A percentile compares a stretch with the other conserved stretches of the same genome.
Conservation (phyloP, 2,113 vertebrate genomes). For the Rhagologus leucostigma region DNA sequence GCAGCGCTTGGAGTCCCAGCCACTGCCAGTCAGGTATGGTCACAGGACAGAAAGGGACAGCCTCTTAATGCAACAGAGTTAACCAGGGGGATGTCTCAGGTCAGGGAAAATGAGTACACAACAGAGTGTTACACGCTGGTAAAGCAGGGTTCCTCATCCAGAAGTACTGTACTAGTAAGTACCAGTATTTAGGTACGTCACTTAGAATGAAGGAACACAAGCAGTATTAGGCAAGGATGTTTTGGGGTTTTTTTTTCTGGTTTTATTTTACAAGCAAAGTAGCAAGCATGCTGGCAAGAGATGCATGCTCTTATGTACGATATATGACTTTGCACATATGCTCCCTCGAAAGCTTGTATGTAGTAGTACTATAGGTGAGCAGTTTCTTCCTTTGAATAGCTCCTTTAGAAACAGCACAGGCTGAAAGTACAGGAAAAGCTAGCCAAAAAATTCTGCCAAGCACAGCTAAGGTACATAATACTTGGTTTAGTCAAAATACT, state of each 20-base stretch:
- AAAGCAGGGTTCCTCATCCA: background rate
- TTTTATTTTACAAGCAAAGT: constrained; percentile 62
- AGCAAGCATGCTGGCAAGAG: constrained; percentile 81
- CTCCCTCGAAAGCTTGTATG: constrained; percentile 46
- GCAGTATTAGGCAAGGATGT: constrained; percentile 45
- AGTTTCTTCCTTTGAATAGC: constrained; percentile 60
- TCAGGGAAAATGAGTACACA: background rate
- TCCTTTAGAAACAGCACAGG: constrained; percentile 77
- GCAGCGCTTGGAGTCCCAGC: background rate
- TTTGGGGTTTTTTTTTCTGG: background rate
- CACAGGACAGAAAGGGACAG: background rate
- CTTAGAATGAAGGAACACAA: constrained; percentile 51
- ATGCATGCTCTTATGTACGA: constrained; percentile 69
- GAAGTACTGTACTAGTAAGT: constrained; percentile 1
- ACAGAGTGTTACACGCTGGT: background rate
- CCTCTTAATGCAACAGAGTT: background rate
- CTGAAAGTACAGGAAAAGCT: constrained; percentile 76
- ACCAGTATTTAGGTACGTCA: background rate
- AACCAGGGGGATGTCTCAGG: background rate
- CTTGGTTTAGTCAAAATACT: constrained; percentile 83
- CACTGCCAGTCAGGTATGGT: background rate
- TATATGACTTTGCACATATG: constrained; percentile 35
- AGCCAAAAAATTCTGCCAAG: constrained; percentile 80
- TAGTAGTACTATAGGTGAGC: constrained; percentile 47
- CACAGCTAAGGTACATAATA: constrained; percentile 76